A percentile compares a stretch with the other conserved stretches of the same genome.
Evolutionary conservation across 2,888 invertebrate genomes (phyloP).

Genomic region (Andrena haemorrhoa): DNA sequence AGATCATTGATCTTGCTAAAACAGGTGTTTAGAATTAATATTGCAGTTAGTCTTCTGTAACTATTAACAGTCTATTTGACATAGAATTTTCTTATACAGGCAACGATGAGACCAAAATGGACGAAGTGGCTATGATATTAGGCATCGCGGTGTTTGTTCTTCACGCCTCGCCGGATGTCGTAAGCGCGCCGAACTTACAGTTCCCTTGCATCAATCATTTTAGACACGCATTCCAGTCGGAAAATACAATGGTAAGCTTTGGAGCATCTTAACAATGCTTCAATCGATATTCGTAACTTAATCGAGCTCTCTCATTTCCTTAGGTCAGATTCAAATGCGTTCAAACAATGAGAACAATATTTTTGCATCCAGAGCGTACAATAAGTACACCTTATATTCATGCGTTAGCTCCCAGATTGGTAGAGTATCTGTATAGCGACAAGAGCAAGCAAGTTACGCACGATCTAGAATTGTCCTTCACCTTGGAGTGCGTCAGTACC

Average conservation of each 20-base stretch:
- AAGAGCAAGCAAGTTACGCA: constrained; percentile 87
- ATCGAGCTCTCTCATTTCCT: constrained; percentile 39
- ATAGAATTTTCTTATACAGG: constrained; percentile 81
- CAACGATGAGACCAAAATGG: constrained; percentile 91
- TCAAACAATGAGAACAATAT: constrained; percentile 91
- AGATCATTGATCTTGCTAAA: constrained; percentile 95
- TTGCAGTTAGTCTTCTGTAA: neutral
- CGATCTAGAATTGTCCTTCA: constrained; percentile 90
- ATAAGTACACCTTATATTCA: constrained; percentile 93
- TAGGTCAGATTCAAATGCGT: constrained; percentile 92
- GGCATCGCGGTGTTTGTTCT: constrained; percentile 95
- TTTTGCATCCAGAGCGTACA: constrained; percentile 89
- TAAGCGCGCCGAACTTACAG: constrained; percentile 92
- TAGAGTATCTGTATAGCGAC: constrained; percentile 90
- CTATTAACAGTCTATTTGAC: constrained; percentile 3
- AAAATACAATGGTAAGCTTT: constrained; percentile 86
- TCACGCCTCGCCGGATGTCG: constrained; percentile 92
- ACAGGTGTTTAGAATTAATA: constrained; percentile 86
- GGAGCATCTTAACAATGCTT: constrained; percentile 9
- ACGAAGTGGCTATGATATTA: constrained; percentile 94
- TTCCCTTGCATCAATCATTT: constrained; percentile 97
- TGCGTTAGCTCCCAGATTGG: constrained; percentile 91
- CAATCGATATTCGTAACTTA: constrained; percentile 22
- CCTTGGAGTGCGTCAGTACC: constrained; percentile 90
- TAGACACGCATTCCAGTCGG: constrained; percentile 91